These are phyloP conservation scores for Taphrorychus bicolor DNA, from an alignment of 2,888 invertebrate genomes.

Conservation along the genomic window DNA sequence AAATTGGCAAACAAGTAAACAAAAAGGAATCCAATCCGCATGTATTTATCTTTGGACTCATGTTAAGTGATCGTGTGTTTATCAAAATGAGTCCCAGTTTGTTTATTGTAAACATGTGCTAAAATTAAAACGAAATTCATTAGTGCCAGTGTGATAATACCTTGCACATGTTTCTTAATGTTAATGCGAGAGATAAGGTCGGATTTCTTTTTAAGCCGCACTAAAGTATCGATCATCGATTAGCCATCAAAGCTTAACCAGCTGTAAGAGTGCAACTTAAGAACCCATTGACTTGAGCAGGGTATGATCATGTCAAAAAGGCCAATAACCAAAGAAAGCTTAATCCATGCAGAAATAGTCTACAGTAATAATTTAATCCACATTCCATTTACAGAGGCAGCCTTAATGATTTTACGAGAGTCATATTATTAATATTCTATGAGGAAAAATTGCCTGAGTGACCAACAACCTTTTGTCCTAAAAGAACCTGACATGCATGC, in stretches of 20 bases:
- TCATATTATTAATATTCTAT: not conserved
- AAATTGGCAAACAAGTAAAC: not conserved
- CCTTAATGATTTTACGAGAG: not conserved
- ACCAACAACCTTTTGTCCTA: constrained; percentile 5
- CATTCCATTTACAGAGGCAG: not conserved
- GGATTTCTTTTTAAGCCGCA: not conserved
- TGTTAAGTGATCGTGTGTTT: not conserved
- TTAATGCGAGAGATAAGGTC: not conserved
- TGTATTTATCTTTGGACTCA: not conserved
- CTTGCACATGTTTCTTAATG: not conserved
- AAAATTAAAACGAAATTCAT: not conserved
- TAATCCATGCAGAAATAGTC: not conserved
- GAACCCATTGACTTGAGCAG: not conserved
- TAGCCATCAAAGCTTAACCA: not conserved
- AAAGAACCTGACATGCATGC: constrained; percentile 7
- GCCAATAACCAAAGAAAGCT: not conserved
- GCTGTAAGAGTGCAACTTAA: not conserved
- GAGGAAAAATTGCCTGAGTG: not conserved
- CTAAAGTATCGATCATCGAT: not conserved
- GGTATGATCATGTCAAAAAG: not conserved
- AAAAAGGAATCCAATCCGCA: not conserved
- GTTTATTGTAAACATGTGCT: not conserved
- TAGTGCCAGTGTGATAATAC: not conserved
- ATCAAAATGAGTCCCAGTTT: not conserved
- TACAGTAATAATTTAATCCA: not conserved